Evolutionary conservation across 2,797 vertebrate genomes (phyloP).

Genomic region (Gila robusta): DNA sequence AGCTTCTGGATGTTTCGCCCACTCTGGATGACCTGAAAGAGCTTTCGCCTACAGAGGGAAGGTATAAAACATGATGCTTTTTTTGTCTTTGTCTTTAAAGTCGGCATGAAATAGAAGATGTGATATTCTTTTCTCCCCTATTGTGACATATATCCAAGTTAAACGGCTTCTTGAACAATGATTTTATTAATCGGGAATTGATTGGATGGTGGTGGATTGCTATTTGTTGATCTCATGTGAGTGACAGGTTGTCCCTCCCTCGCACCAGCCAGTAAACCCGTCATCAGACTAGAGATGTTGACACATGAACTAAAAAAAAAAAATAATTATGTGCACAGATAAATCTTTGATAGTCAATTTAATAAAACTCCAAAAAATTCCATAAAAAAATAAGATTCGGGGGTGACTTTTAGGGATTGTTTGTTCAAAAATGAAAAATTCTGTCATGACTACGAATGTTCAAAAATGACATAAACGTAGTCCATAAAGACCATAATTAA

Average conservation of each 20-base stretch:
- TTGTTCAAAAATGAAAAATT: neutral
- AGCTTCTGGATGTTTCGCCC: conserved; percentile 87
- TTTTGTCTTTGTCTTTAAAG: neutral
- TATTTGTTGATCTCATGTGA: neutral
- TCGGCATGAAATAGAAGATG: neutral
- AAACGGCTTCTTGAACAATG: neutral
- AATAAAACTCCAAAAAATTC: neutral
- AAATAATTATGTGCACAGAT: neutral
- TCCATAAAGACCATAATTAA: neutral
- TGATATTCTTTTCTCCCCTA: neutral
- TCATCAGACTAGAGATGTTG: no score
- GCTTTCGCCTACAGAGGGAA: conserved; percentile 94
- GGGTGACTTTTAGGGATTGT: neutral
- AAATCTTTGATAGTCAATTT: neutral
- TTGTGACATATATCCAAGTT: neutral
- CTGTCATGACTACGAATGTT: neutral
- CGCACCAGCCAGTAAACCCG: no score
- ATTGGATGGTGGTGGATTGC: neutral
- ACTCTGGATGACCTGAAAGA: conserved; percentile 93
- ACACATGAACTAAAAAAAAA: neutral
- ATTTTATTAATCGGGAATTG: neutral
- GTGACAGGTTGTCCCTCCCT: neutral
- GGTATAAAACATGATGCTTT: conserved; percentile 74
- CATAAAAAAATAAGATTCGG: neutral
- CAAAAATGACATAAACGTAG: neutral